Base-by-base conservation (phyloP, 2,888 invertebrate species). In the Junonia oenone region DNA sequence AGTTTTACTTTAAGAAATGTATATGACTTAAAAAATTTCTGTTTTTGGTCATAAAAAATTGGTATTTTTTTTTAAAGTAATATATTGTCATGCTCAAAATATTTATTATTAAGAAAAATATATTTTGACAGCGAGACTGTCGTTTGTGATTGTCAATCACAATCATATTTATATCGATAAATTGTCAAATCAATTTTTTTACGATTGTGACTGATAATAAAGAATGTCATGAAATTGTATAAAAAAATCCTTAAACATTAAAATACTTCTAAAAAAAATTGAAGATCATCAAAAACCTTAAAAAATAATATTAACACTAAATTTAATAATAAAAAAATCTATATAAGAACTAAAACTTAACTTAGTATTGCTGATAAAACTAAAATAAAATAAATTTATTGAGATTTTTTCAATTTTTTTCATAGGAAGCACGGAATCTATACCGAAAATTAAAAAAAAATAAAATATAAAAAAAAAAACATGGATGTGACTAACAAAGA, bases 401-500 rank as follows among this genome's bases (percentile, higher is more conserved):
- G 53, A 54, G 53, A 54, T 53, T 53, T 13, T 47, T 11, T 6
- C n/a, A 6, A 43, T 43, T 22, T 45, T 15, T 40, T 33, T n/a
- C n/a, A n/a, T 15, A 19, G 47, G 53, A 54, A 54, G 53, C 53
- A 37, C 47, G n/a, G 2, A 11, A 8, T 40, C 38, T 4, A 35
- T 40, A 22, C 6, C 27, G 13, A 51, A 59, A 62, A 59, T 46
- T 46, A 53, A 47, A 57, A 15, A 14, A 8, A 50, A 58, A 45
- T 51, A 47, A 45, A 19, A 11, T 27, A 48, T 29, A 51, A 55
- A 40, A 50, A 50, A 50, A 22, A 13, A 61, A 53, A 59, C 55
- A 47, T 68, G 87, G 87, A 88, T 88, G 88, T 84, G 87, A 87
- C 88, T 80, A 33, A 86, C 80, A 75, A 69, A 66, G 63, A 62